phyloP scores from a whole-genome alignment of 2,113 vertebrate species.

The Labrus mixtus region DNA sequence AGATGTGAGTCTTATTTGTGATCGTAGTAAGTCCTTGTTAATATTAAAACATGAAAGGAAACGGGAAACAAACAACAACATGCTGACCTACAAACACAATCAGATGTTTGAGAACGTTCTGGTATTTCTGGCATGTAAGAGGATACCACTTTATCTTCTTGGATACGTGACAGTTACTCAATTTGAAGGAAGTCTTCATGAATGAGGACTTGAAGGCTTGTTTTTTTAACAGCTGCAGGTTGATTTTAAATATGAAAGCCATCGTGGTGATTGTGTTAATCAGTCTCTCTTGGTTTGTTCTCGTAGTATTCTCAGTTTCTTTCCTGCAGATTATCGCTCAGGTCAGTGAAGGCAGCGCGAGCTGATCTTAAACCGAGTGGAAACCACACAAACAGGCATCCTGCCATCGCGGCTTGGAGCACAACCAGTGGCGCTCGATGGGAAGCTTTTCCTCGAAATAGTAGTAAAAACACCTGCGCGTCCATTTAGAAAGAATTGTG shows the following conservation, averaged over 20 bases:
- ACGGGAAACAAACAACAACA: too few relatives aligned
- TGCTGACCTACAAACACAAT: too few relatives aligned
- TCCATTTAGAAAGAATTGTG: background rate
- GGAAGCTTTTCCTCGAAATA: constrained; percentile 20
- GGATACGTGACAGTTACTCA: too few relatives aligned
- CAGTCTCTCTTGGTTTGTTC: background rate
- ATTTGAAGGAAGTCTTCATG: too few relatives aligned
- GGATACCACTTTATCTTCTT: too few relatives aligned
- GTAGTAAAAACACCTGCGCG: constrained; percentile 10
- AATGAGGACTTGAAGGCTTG: too few relatives aligned
- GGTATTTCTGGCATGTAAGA: too few relatives aligned
- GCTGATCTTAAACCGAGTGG: constrained; percentile 18
- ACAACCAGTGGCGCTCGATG: background rate
- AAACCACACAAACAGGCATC: constrained; percentile 12
- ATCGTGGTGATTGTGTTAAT: background rate
- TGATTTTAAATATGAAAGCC: background rate
- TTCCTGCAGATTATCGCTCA: background rate
- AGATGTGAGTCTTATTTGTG: too few relatives aligned
- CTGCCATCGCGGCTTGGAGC: background rate
- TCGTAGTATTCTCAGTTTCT: background rate
- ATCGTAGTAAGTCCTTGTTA: too few relatives aligned
- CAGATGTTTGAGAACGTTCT: too few relatives aligned
- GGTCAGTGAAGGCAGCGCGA: background rate
- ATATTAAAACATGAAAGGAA: too few relatives aligned
- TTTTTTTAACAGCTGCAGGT: too few relatives aligned